Evolutionary conservation across 2,113 vertebrate species (phyloP).

Genomic region (Gorsachius goisagi): DNA sequence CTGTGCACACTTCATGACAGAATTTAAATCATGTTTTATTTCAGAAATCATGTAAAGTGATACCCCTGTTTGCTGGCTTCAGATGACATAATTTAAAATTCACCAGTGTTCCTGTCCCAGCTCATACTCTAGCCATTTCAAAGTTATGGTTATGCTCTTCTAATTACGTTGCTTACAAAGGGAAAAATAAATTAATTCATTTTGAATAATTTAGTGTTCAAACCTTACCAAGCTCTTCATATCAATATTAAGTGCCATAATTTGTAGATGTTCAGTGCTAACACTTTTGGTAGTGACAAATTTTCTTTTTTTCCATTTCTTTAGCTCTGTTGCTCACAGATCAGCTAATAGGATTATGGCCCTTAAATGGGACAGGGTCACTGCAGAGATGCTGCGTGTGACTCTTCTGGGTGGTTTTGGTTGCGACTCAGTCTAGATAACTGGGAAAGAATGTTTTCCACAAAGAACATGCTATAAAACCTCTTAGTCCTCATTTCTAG

Average conservation of each 20-base stretch:
- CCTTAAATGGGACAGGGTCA: not conserved
- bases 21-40: not conserved
- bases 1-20: not conserved
- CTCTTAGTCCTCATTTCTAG: not conserved
- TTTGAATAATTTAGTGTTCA: not conserved
- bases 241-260: not conserved
- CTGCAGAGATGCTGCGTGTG: not conserved
- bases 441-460: not conserved
- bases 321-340: not conserved
- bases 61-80: not conserved
- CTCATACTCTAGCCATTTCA: not conserved
- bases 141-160: not conserved
- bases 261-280: not conserved
- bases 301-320: not conserved
- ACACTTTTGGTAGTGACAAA: not conserved
- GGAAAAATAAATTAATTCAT: not conserved
- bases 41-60: not conserved
- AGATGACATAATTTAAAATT: not conserved
- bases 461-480: not conserved
- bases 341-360: not conserved
- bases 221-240: not conserved
- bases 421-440: not conserved
- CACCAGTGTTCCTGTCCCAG: not conserved
- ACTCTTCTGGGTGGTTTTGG: not conserved
- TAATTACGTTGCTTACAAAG: not conserved